Base-by-base conservation (phyloP, 2,888 invertebrate species). In the Cerastoderma edule region DNA sequence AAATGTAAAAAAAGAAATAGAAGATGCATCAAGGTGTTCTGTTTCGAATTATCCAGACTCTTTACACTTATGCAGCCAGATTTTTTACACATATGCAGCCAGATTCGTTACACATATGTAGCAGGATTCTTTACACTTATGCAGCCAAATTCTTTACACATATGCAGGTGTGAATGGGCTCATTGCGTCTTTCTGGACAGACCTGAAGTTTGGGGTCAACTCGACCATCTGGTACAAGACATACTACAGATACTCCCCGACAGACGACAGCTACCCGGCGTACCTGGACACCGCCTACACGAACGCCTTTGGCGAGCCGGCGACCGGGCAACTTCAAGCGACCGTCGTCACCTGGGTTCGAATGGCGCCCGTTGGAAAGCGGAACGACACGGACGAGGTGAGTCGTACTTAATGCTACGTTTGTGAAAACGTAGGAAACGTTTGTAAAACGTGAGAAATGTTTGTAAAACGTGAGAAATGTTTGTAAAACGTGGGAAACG, bases 171-270 rank as follows among this genome's bases (percentile, higher is more conserved):
- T n/a, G 0, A 64, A 33, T 16, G 35, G 71, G 6, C 32, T 77
- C 10, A 50, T 73, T 32, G 77, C 77, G 2, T 73, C 77, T 53
- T 32, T 77, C 22, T 77, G 77, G 77, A 66, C 72, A 6, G 77
- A 77, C 28, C 10, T 77, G 33, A 70, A 63, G 24, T 54, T 48
- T 28, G 60, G 67, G 8, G 22, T 32, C 0, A 27, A 24, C 6
- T 33, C 65, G 22, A 66, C 66, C 2, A 50, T 77, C 3, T 77
- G 77, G 77, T 72, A 73, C 44, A 65, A 70, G 53, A 60, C 39
- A 0, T 77, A 77, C 56, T 77, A 77, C 30, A 53, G 19, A 10
- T 77, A 73, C 35, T 32, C 63, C 2, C 60, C 77, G 0, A 54
- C n/a, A n/a, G 35, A 53, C 19, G 39, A 54, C 24, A 53, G 28